Evolutionary conservation across 2,888 invertebrate genomes (phyloP), one percentile per base, ranked within the genome.

Genomic region (Gandaritis pyraliata): DNA sequence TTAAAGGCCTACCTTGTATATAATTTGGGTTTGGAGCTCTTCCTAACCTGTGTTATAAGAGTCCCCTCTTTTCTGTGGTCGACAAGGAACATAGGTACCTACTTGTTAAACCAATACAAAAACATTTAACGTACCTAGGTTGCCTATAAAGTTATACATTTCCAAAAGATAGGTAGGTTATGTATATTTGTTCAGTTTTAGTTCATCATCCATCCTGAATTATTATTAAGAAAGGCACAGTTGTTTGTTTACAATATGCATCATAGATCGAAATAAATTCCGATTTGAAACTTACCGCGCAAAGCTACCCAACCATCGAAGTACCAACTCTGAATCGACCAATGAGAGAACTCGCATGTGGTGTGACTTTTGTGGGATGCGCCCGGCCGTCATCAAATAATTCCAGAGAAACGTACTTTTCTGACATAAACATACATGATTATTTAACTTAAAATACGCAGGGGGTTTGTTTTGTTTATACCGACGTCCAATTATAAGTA

Each of bases 331-430:
- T 60, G 36, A 69, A 66, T 58, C 64, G 70, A 67, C 93, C 93
- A 92, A 92, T 92, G 80, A 77, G 59, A 72, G 68, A 60, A 73
- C 75, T 72, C 72, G 76, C 75, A 86, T 86, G 83, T 92, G 92
- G 93, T 92, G 89, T 91, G 92, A 92, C 86, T 86, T 80, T 71
- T 72, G 83, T 83, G 87, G 88, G 88, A 85, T 83, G 90, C 83
- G 75, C 85, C 82, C 75, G 71, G 69, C 66, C 62, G 71, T 72
- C 64, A 70, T 68, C 72, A 62, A 65, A 70, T 70, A 67, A 72
- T 64, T 68, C 61, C 54, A 55, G 56, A 54, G 65, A 66, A 71
- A 68, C 68, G 65, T 69, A 69, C 43, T 80, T 79, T 82, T 73
- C 62, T 82, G 69, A 83, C 76, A 73, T 72, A 81, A 83, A 80